Conservation (phyloP, 2,113 vertebrate species). For the Nipponia nippon region DNA sequence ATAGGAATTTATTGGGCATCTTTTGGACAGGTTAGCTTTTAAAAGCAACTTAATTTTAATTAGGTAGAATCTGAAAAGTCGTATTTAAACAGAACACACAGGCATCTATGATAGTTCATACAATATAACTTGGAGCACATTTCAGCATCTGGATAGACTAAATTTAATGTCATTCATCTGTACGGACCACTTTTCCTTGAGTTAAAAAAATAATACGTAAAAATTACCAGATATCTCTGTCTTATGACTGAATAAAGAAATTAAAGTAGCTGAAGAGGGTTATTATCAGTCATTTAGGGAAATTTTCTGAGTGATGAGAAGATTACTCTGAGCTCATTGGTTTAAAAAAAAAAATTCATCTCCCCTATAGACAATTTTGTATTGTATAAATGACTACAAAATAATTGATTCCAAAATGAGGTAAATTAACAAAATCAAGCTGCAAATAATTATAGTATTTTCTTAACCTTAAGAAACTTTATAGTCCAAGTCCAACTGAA, state of each 20-base stretch:
- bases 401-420: not conserved
- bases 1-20: not conserved
- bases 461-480: not conserved
- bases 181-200: not conserved
- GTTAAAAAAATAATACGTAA: not conserved
- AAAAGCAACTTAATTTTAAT: not conserved
- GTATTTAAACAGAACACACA: not conserved
- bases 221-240: not conserved
- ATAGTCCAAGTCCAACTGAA: not conserved
- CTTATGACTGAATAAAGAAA: not conserved
- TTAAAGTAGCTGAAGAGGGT: not conserved
- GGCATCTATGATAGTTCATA: not conserved
- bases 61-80: not conserved
- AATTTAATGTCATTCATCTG: not conserved
- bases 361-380: not conserved
- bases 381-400: not conserved
- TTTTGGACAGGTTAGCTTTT: not conserved
- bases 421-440: not conserved
- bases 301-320: not conserved
- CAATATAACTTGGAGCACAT: not conserved
- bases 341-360: not conserved
- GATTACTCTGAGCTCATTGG: not conserved
- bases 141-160: constrained; percentile 8
- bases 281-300: not conserved
- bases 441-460: not conserved